Percentiles rank a stretch among this genome's conserved stretches.
Conservation (phyloP, 2,113 vertebrate genomes). For the Engraulis encrasicolus region DNA sequence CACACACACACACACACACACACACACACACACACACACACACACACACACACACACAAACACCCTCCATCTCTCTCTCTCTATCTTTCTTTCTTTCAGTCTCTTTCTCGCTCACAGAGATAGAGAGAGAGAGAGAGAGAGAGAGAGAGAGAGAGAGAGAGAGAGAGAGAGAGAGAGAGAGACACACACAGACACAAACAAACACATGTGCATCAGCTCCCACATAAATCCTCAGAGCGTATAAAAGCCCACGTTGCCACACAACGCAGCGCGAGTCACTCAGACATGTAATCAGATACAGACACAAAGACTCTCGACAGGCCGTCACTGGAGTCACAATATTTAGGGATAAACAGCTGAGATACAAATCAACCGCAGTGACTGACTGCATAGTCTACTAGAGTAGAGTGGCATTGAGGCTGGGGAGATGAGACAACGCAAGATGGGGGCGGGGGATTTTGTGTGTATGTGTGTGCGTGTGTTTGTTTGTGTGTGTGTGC, state of each 20-base stretch:
- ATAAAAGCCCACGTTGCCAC: neutral
- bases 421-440: neutral
- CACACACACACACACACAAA: too few species aligned
- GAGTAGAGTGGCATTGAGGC: neutral
- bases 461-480: too few species aligned
- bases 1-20: slow-evolving; percentile 6
- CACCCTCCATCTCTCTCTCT: too few species aligned
- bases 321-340: neutral
- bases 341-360: neutral
- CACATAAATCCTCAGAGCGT: neutral
- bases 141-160: too few species aligned
- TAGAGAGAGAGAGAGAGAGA: too few species aligned
- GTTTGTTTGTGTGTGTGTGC: too few species aligned
- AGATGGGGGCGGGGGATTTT: too few species aligned
- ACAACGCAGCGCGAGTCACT: neutral
- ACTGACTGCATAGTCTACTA: neutral
- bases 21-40: too few species aligned
- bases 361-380: neutral
- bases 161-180: too few species aligned
- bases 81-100: too few species aligned
- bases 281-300: neutral
- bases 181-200: too few species aligned
- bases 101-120: too few species aligned
- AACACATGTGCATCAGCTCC: slow-evolving; percentile 31
- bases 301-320: neutral